Evolutionary conservation across 2,888 invertebrate genomes (phyloP).

Genomic region (Emesis castigata): DNA sequence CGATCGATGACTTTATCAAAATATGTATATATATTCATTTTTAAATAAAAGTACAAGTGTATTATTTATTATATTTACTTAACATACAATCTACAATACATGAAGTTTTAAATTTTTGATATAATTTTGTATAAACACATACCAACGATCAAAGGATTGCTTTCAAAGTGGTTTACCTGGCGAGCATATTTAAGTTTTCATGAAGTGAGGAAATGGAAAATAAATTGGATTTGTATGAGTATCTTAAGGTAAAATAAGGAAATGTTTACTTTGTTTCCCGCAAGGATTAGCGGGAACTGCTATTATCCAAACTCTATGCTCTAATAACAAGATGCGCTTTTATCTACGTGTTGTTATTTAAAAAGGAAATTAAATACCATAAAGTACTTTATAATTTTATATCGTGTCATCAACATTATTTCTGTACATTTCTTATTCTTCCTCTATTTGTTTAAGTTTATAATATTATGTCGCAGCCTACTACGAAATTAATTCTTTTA

Average conservation of each 20-base stretch:
- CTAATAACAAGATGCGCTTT: constrained; percentile 66
- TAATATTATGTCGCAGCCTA: no score
- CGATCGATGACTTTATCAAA: no score
- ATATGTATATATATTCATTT: no score
- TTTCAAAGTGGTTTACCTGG: constrained; percentile 86
- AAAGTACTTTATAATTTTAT: neutral
- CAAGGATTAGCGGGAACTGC: constrained; percentile 74
- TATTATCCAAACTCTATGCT: constrained; percentile 73
- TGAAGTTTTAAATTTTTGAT: constrained; percentile 81
- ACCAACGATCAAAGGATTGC: constrained; percentile 86
- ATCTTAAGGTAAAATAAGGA: constrained; percentile 81
- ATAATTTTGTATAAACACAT: constrained; percentile 84
- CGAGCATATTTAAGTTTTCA: constrained; percentile 87
- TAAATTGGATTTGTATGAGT: constrained; percentile 87
- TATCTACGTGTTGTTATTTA: constrained; percentile 27
- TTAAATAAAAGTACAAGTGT: no score
- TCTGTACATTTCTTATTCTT: neutral
- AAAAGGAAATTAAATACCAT: constrained; percentile 4
- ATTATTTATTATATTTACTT: no score
- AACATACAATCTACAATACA: constrained; percentile 27
- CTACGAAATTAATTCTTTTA: no score
- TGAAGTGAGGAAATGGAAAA: constrained; percentile 87
- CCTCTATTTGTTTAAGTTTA: neutral
- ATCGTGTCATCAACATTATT: neutral
- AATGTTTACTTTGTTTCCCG: constrained; percentile 82